Conservation (phyloP, 2,113 vertebrate genomes). For the Saguinus midas region DNA sequence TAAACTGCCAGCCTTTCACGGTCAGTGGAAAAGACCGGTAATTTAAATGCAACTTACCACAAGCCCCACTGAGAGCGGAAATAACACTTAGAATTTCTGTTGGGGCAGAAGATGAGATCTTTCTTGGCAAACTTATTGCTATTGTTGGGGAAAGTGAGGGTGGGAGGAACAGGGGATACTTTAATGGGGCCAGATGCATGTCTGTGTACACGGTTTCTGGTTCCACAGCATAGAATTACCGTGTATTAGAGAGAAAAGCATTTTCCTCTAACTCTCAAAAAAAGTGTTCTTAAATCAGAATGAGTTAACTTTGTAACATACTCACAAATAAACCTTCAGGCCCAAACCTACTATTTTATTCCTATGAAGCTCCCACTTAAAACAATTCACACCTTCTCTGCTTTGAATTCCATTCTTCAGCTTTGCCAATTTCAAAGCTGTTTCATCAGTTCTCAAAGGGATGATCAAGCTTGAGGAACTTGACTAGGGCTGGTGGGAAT, state of each 20-base stretch:
- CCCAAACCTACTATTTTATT: neutral
- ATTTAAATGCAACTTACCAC: neutral
- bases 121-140: neutral
- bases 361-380: neutral
- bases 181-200: neutral
- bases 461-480: neutral
- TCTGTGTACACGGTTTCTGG: neutral
- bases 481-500: neutral
- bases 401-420: neutral
- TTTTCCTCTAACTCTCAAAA: neutral
- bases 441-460: neutral
- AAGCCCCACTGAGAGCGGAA: neutral
- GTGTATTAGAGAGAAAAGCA: neutral
- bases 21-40: neutral
- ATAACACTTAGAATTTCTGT: conserved; percentile 16
- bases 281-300: neutral
- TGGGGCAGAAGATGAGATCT: neutral
- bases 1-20: neutral
- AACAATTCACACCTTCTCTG: conserved; percentile 32
- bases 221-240: neutral
- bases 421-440: conserved; percentile 21
- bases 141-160: neutral
- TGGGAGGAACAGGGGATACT: neutral
- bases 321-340: neutral
- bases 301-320: neutral